These are phyloP conservation scores for Scaptomyza montana DNA, from an alignment of 1,140 invertebrate species.

Conservation along the genomic window DNA sequence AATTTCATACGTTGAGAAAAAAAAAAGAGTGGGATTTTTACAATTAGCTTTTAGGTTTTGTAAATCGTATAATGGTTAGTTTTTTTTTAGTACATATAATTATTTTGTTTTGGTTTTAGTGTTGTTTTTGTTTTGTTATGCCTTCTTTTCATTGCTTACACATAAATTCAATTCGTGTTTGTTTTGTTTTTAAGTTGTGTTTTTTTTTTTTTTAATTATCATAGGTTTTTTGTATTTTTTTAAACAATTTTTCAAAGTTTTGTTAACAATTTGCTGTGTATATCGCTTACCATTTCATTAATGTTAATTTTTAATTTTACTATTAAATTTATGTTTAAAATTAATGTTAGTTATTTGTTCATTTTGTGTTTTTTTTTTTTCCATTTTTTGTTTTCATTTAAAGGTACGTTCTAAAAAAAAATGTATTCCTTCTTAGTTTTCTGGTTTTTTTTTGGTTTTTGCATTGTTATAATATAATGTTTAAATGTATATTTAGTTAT, in stretches of 20 bases:
- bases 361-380: not conserved
- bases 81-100: slow-evolving; percentile 29
- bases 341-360: slow-evolving; percentile 67
- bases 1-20: slow-evolving; percentile 50
- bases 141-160: slow-evolving; percentile 49
- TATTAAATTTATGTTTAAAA: slow-evolving; percentile 73
- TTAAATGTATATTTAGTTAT: slow-evolving; percentile 44
- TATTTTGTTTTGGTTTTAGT: slow-evolving; percentile 26
- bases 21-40: slow-evolving; percentile 54
- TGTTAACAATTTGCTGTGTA: slow-evolving; percentile 69
- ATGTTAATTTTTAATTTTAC: slow-evolving; percentile 70
- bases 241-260: slow-evolving; percentile 61
- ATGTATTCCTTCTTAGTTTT: slow-evolving; percentile 20
- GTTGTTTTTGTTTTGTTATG: slow-evolving; percentile 35
- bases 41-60: slow-evolving; percentile 47
- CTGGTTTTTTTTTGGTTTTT: not conserved
- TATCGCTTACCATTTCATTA: slow-evolving; percentile 52
- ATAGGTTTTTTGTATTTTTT: slow-evolving; percentile 19
- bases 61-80: slow-evolving; percentile 74
- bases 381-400: slow-evolving; percentile 31
- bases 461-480: slow-evolving; percentile 28
- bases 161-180: slow-evolving; percentile 68
- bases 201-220: slow-evolving; percentile 34
- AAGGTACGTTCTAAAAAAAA: slow-evolving; percentile 78
- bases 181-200: slow-evolving; percentile 29